Evolutionary conservation across 1,140 invertebrate species (phyloP).

Genomic region (Sinella curviseta): DNA sequence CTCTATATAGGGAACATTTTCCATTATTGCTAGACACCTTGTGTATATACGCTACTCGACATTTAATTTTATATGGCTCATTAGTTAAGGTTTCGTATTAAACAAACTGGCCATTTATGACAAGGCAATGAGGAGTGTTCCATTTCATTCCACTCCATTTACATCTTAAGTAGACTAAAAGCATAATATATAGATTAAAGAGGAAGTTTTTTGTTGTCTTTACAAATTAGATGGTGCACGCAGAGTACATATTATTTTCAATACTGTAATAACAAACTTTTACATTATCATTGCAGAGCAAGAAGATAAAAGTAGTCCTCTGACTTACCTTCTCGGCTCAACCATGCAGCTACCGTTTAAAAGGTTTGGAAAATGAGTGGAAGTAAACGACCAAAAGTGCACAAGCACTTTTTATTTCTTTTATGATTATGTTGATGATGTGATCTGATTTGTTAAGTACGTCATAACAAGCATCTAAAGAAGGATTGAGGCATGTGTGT

Average conservation of each 20-base stretch:
- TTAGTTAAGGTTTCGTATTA: no score
- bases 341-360: not conserved
- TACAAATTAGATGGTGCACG: not conserved
- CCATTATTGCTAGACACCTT: no score
- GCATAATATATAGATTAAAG: not conserved
- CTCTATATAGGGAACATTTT: no score
- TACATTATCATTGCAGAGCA: no score
- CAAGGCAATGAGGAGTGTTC: not conserved
- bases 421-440: conserved; percentile 15
- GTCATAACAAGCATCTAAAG: not conserved
- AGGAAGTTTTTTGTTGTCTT: conserved; percentile 12
- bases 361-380: not conserved
- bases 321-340: no score
- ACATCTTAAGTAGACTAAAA: not conserved
- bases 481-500: no score
- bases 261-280: no score
- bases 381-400: no score
- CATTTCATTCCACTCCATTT: conserved; percentile 26
- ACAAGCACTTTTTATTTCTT: not conserved
- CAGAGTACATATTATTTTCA: not conserved
- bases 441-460: conserved; percentile 23
- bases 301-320: no score
- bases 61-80: no score
- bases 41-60: no score
- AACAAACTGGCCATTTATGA: not conserved